phyloP scores from a whole-genome alignment of 1,140 invertebrate genomes.

The Drosophila miranda region DNA sequence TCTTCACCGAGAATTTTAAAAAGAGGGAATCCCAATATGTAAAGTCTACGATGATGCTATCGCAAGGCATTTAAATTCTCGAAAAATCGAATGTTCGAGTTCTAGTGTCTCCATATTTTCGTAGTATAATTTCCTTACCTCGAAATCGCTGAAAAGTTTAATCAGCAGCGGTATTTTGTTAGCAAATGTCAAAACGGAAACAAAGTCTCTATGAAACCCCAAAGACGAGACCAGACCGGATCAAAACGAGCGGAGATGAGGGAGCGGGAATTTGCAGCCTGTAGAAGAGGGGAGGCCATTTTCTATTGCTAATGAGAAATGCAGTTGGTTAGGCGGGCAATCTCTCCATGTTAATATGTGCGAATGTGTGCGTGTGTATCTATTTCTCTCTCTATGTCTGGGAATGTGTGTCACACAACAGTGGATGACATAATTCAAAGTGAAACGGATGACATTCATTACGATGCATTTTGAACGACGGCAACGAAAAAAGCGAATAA shows the following conservation, averaged over 20 bases:
- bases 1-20: no score
- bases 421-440: slow-evolving; percentile 77
- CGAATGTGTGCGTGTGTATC: slow-evolving; percentile 9
- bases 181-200: slow-evolving; percentile 25
- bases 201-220: slow-evolving; percentile 40
- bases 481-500: slow-evolving; percentile 4
- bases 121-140: no score
- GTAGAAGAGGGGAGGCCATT: slow-evolving; percentile 7
- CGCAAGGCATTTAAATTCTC: no score
- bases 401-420: slow-evolving; percentile 49
- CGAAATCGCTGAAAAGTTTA: neutral
- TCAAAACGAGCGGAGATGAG: neutral
- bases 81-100: no score
- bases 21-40: no score
- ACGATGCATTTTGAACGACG: slow-evolving; percentile 60
- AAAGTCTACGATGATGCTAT: no score
- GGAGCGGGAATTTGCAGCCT: no score
- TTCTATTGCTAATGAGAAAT: slow-evolving; percentile 59
- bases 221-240: neutral
- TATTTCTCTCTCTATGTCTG: slow-evolving; percentile 22
- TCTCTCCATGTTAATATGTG: slow-evolving; percentile 7
- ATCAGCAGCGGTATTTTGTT: neutral
- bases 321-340: slow-evolving; percentile 36
- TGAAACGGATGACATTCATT: slow-evolving; percentile 78
- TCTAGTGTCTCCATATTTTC: no score